phyloP scores from a whole-genome alignment of 1,140 invertebrate genomes.

The Mycetomoellerius zeteki region DNA sequence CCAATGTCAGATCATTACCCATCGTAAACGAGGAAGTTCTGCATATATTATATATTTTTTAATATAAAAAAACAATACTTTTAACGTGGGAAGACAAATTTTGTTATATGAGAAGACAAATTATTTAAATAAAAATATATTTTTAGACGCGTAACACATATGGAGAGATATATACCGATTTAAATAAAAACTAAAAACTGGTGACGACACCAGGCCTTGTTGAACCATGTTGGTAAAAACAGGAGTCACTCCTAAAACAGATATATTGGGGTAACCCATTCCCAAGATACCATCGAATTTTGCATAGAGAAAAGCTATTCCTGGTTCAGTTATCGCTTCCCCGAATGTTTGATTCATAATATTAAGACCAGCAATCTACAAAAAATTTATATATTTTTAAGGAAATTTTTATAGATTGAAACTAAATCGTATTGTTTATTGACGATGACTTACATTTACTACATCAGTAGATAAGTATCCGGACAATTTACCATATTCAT shows the following conservation, averaged over 20 bases:
- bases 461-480: conserved; percentile 97
- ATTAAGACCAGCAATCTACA: conserved; percentile 91
- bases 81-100: too few relatives aligned
- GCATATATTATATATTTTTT: too few relatives aligned
- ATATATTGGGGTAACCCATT: conserved; percentile 95
- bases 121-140: background rate
- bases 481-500: conserved; percentile 97
- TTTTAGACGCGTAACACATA: background rate
- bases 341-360: conserved; percentile 97
- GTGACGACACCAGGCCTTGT: conserved; percentile 92
- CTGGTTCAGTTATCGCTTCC: conserved; percentile 97
- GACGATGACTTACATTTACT: conserved; percentile 90
- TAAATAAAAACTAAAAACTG: conserved; percentile 99
- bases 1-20: too few relatives aligned
- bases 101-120: background rate
- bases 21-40: too few relatives aligned
- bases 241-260: conserved; percentile 96
- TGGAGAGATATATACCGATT: conserved; percentile 89
- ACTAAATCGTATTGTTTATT: conserved; percentile 5
- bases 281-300: conserved; percentile 99
- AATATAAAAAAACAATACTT: too few relatives aligned
- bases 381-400: conserved; percentile 9
- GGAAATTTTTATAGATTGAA: background rate
- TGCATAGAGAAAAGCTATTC: conserved; percentile 96
- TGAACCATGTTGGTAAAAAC: conserved; percentile 98